Base-by-base conservation (phyloP, 1,140 invertebrate genomes). In the Cyclina sinensis region DNA sequence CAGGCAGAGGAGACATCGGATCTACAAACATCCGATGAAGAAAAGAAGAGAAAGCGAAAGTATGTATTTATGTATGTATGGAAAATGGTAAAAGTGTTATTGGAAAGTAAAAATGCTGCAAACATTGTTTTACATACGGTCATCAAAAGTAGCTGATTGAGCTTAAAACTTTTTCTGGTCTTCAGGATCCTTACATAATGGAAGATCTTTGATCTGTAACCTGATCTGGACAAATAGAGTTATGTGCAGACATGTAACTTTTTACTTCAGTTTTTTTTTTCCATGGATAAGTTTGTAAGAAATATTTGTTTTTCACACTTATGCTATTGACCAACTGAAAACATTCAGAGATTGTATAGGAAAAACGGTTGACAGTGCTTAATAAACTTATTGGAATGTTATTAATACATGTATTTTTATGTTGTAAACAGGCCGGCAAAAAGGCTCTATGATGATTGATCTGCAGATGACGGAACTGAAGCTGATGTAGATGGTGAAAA, bases 31-130 rank as follows among this genome's bases (percentile, higher is more conserved):
- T 76, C 27, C 39, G 73, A 76, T 39, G 73, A 76, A 9, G 73
- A 30, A 76, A 7, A 76, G 73, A 76, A 76, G 73, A 76, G 73
- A 76, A 76, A 76, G 73, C 73, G 73, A 37, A 76, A 76, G 73
- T 76, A 76, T 24, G 73, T 76, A 76, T 76, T 76, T 76, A 35
- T 7, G n/a, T n/a, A n/a, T n/a, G n/a, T n/a, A n/a, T n/a, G n/a
- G n/a, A n/a, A n/a, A n/a, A n/a, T n/a, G n/a, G 30, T 37, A 35
- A 37, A 76, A 76, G 30, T 24, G 30, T 39, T 39, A 76, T 12
- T 16, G 16, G 37, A 35, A 14, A 35, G 9, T 16, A 76, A 39
- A 24, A 7, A 35, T n/a, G n/a, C n/a, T n/a, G n/a, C n/a, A n/a
- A n/a, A n/a, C n/a, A n/a, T n/a, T n/a, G n/a, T n/a, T n/a, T n/a